Evolutionary conservation across 2,888 invertebrate species (phyloP), one percentile per base, ranked within the genome.

Genomic region (Tachina lurida): DNA sequence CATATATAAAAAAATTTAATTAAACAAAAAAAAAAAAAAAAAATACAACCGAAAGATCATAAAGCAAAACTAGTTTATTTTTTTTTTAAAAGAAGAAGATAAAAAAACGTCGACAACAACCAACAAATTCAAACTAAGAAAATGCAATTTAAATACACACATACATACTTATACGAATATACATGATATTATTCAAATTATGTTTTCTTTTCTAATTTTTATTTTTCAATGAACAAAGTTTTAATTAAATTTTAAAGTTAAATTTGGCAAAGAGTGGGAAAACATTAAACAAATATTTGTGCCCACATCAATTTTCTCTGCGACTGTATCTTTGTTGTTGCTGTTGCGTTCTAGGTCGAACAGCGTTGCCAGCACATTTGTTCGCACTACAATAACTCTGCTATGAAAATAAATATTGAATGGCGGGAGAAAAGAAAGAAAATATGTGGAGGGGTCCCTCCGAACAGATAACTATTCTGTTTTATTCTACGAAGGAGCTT

Each of bases 1-100:
- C 17, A 71, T 84, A 78, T 17, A 73, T 54, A 74, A 73, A 79
- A 79, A 0, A 80, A 80, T 78, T 83, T n/a, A 82, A 74, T 54
- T 63, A 70, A 63, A 71, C 45, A 52, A 73, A 52, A 39, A 60
- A 47, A 70, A 63, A 71, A 39, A 52, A 73, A 52, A 39, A 60
- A 47, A 49, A 31, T 17, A 13, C 17, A 74, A 31, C 62, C 78
- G 84, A 71, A 52, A 52, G 10, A 45, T 45, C 41, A 43, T 60
- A 47, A 49, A 58, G 8, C 41, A 12, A 45, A 58, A 52, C 13
- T 78, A 68, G 76, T 78, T 81, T 79, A 84, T 70, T 79, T 54
- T 84, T n/a, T 22, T n/a, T n/a, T n/a, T n/a, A n/a, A n/a, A 60
- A 73, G 15, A 73, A 70, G 68, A 62, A 79, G 82, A 79, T 58